A percentile compares a stretch with the other conserved stretches of the same genome.
Conservation (phyloP, 2,797 vertebrate species). For the Atherinosoma microstoma region DNA sequence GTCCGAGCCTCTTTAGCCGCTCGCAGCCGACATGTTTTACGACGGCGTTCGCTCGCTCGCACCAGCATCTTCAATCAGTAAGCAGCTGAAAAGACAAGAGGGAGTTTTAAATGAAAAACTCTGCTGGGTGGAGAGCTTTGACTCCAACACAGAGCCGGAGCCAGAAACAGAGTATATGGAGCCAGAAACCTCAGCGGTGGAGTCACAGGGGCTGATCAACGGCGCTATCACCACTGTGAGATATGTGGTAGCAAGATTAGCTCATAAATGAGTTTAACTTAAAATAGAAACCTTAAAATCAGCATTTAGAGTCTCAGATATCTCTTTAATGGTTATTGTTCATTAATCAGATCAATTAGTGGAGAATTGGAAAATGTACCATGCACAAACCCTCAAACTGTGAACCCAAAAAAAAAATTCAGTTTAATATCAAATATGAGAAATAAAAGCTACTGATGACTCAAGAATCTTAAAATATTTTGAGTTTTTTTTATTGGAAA, state of each 20-base stretch:
- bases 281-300: background rate
- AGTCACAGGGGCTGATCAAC: constrained; percentile 42
- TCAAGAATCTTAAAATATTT: background rate
- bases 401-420: background rate
- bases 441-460: background rate
- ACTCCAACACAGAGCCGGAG: constrained; percentile 23
- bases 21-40: constrained; percentile 51
- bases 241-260: constrained; percentile 5
- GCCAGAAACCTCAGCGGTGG: constrained; percentile 34
- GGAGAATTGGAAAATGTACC: background rate
- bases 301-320: background rate
- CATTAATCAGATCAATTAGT: background rate
- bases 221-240: constrained; percentile 22
- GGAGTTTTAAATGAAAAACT: constrained; percentile 50
- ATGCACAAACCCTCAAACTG: background rate
- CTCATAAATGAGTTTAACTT: background rate
- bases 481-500: background rate
- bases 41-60: constrained; percentile 17
- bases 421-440: background rate
- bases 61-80: constrained; percentile 65
- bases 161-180: constrained; percentile 30
- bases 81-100: constrained; percentile 45
- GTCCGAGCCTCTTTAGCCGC: constrained; percentile 45
- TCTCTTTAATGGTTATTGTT: background rate
- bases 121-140: constrained; percentile 34